A percentile compares a stretch with the other conserved stretches of the same genome.
These are phyloP conservation scores for Euura lappo DNA, from an alignment of 1,140 invertebrate species.

Conservation along the genomic window DNA sequence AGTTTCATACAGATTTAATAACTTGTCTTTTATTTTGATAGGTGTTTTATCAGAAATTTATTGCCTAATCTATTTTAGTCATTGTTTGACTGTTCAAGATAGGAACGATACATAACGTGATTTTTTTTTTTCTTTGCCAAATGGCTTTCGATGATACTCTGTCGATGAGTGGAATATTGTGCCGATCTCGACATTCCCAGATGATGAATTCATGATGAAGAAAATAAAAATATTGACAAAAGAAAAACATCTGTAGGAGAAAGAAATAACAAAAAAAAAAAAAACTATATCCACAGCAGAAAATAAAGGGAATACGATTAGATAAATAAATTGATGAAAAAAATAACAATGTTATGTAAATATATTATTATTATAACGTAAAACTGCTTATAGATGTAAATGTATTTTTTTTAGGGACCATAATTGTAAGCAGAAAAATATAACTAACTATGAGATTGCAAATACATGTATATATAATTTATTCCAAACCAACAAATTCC, in stretches of 20 bases:
- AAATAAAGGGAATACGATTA: not conserved
- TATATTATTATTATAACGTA: conserved; percentile 42
- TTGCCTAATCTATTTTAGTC: no score
- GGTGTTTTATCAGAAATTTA: no score
- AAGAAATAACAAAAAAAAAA: not conserved
- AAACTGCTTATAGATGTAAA: conserved; percentile 53
- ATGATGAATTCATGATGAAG: no score
- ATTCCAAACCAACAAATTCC: no score
- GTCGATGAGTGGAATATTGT: no score
- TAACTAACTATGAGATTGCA: conserved; percentile 6
- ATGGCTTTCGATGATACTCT: no score
- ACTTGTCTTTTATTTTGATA: no score
- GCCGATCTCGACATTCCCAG: not conserved
- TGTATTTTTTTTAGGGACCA: conserved; percentile 57
- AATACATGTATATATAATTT: not conserved
- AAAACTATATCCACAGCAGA: not conserved
- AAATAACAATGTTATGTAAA: conserved; percentile 40
- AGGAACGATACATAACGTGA: no score
- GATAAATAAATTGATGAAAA: not conserved
- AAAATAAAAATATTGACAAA: not conserved
- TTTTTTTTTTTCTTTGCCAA: no score
- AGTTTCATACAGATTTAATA: no score
- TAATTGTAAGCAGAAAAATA: conserved; percentile 26
- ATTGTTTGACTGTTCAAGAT: no score
- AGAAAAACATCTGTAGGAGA: not conserved